A percentile compares a stretch with the other conserved stretches of the same genome.
These are phyloP conservation scores for Actenoides hombroni DNA, from an alignment of 2,113 vertebrate species.

Conservation along the genomic window DNA sequence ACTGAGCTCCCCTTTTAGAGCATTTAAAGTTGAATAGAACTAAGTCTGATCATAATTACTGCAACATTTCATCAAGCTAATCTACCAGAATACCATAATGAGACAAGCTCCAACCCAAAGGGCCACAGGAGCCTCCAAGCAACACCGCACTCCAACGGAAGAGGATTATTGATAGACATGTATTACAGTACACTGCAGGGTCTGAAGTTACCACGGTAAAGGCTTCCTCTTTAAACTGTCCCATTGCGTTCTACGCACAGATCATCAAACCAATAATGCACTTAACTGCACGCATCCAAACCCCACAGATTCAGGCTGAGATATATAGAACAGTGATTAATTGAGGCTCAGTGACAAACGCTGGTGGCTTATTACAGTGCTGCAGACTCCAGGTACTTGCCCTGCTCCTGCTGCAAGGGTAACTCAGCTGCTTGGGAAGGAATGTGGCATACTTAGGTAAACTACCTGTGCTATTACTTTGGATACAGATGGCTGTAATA, in stretches of 20 bases:
- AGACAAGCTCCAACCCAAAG: background rate
- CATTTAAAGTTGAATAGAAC: background rate
- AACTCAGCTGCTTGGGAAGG: background rate
- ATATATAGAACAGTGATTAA: background rate
- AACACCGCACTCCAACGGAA: background rate
- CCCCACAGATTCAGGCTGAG: background rate
- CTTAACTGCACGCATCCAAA: background rate
- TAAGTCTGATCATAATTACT: background rate
- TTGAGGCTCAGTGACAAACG: background rate
- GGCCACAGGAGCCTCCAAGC: background rate
- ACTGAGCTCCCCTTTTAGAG: background rate
- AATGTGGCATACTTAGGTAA: background rate
- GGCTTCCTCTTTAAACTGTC: background rate
- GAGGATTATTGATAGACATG: background rate
- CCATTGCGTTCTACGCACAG: background rate
- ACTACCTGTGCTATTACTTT: background rate
- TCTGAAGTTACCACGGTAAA: background rate
- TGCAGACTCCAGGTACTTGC: background rate
- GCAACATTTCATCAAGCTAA: background rate
- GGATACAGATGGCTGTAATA: background rate
- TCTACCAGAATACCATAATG: background rate
- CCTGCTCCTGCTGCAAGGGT: background rate
- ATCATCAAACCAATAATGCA: background rate
- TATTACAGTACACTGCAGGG: background rate
- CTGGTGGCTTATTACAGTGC: accelerated